Conservation (phyloP, 2,113 vertebrate species). For the Nothoprocta perdicaria region DNA sequence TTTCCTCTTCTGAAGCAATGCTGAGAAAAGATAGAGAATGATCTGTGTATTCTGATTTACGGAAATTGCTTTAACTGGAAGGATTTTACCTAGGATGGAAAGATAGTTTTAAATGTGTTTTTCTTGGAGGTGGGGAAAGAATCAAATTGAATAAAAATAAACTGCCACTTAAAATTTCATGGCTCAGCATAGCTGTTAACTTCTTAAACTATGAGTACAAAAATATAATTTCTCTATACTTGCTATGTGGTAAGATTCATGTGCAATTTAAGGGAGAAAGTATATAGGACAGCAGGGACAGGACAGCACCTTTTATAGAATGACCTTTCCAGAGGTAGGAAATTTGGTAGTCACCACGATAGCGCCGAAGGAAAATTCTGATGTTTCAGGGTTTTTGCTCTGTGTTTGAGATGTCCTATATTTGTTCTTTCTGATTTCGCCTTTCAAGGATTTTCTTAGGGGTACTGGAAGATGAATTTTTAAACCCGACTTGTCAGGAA, state of each 20-base stretch:
- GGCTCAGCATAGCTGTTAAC: background rate
- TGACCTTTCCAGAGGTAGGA: background rate
- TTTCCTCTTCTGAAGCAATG: background rate
- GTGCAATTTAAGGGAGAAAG: no score
- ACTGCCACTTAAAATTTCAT: fast-evolving
- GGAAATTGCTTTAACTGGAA: background rate
- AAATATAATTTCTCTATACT: background rate
- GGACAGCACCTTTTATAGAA: background rate
- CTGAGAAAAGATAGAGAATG: background rate
- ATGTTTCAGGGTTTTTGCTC: background rate
- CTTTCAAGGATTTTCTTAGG: background rate
- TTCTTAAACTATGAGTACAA: background rate
- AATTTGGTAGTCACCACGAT: background rate
- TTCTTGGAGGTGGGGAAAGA: no score
- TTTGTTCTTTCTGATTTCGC: background rate
- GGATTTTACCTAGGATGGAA: background rate
- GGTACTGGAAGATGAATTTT: background rate
- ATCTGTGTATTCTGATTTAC: background rate
- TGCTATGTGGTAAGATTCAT: background rate
- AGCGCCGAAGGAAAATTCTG: background rate
- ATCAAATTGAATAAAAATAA: background rate
- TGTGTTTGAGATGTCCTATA: background rate
- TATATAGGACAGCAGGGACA: background rate
- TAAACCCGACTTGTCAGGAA: background rate
- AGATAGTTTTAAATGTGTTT: background rate